These are phyloP conservation scores for Thripadectes ignobilis DNA, from an alignment of 2,797 vertebrate species.

Conservation along the genomic window DNA sequence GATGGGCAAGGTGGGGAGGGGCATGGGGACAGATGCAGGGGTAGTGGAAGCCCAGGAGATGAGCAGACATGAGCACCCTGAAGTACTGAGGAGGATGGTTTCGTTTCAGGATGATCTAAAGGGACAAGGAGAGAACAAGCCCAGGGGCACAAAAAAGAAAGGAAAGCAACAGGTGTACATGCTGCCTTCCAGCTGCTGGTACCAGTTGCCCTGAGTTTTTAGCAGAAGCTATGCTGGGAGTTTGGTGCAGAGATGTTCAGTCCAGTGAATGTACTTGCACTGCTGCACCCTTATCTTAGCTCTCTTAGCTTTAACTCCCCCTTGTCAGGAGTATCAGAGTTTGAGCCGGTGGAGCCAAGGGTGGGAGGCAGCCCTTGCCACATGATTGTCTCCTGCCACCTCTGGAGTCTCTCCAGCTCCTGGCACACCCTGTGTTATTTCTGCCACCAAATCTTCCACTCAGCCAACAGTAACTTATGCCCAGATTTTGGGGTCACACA, in stretches of 20 bases:
- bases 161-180: background rate
- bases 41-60: background rate
- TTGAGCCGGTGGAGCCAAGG: background rate
- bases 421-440: background rate
- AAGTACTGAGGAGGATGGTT: background rate
- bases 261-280: background rate
- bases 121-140: background rate
- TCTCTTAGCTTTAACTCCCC: background rate
- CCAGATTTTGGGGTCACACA: background rate
- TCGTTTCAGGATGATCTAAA: background rate
- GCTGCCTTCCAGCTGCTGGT: background rate
- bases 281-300: background rate
- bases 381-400: background rate
- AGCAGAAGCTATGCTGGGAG: background rate
- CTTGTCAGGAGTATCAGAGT: background rate
- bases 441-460: background rate
- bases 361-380: background rate
- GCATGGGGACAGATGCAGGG: background rate
- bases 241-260: background rate
- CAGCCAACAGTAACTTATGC: background rate
- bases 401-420: background rate
- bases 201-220: background rate
- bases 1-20: constrained; percentile 1
- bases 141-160: background rate
- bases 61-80: background rate